A percentile compares a stretch with the other conserved stretches of the same genome.
Conservation (phyloP, 1,140 invertebrate genomes). For the Hylaeus volcanicus region DNA sequence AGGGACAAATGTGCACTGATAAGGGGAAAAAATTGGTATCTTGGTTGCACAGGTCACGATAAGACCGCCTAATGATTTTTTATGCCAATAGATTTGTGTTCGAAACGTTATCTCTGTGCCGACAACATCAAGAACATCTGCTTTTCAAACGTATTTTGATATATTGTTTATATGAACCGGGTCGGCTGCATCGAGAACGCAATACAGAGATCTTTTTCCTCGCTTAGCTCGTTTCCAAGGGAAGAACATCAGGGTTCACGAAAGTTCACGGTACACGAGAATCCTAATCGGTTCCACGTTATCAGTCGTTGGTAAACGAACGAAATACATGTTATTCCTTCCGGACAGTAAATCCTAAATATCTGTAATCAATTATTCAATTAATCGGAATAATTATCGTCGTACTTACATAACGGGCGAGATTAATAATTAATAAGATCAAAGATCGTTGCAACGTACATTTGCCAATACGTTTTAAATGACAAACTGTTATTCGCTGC, state of each 20-base stretch:
- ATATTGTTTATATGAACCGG: slow-evolving; percentile 21
- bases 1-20: too few species aligned
- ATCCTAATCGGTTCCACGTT: slow-evolving; percentile 48
- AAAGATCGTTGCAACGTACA: slow-evolving; percentile 35
- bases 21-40: slow-evolving; percentile 22
- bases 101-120: slow-evolving; percentile 30
- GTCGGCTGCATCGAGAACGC: neutral
- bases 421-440: slow-evolving; percentile 57
- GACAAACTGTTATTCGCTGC: neutral
- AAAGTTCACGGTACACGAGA: slow-evolving; percentile 40
- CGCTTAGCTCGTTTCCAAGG: slow-evolving; percentile 1
- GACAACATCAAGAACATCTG: slow-evolving; percentile 40
- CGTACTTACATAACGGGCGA: slow-evolving; percentile 29
- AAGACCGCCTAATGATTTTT: slow-evolving; percentile 52
- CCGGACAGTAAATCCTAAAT: slow-evolving; percentile 45
- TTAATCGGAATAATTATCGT: slow-evolving; percentile 49
- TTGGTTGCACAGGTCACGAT: slow-evolving; percentile 36
- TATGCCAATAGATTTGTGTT: slow-evolving; percentile 24
- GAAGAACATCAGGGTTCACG: slow-evolving; percentile 10
- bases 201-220: neutral
- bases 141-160: slow-evolving; percentile 17
- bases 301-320: slow-evolving; percentile 37
- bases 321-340: slow-evolving; percentile 51
- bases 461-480: neutral
- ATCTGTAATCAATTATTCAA: slow-evolving; percentile 58